These are phyloP conservation scores for Lymantria dispar DNA, from an alignment of 2,888 invertebrate genomes.

Conservation along the genomic window DNA sequence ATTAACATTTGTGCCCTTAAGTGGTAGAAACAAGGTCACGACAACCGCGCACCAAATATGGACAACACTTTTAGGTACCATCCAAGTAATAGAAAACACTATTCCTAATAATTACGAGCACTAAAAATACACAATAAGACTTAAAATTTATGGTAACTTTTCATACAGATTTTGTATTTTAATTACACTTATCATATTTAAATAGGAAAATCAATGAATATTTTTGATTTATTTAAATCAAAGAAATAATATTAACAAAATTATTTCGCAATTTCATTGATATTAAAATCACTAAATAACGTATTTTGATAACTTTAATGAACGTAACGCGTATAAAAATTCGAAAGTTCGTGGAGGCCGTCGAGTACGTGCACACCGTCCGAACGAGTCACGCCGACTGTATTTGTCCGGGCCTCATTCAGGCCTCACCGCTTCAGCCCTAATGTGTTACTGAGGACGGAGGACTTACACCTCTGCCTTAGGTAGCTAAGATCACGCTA, in stretches of 20 bases:
- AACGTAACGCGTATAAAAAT: conserved; percentile 25
- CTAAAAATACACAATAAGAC: too few species aligned
- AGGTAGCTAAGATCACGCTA: conserved; percentile 27
- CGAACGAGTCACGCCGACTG: conserved; percentile 53
- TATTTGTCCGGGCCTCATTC: background rate
- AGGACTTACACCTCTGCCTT: conserved; percentile 29
- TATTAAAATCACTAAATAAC: background rate
- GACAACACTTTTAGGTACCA: too few species aligned
- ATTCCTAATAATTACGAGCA: too few species aligned
- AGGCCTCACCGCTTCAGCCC: background rate
- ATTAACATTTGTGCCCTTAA: too few species aligned
- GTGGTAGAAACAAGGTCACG: too few species aligned
- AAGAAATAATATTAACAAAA: background rate
- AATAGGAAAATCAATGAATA: too few species aligned
- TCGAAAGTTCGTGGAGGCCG: background rate
- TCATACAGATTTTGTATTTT: too few species aligned
- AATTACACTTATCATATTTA: too few species aligned
- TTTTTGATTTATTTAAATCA: too few species aligned
- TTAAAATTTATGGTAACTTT: too few species aligned
- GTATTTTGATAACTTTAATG: conserved; percentile 11
- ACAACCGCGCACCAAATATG: too few species aligned
- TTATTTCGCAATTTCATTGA: background rate
- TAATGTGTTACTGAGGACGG: background rate
- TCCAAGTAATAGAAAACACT: too few species aligned
- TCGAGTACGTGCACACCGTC: conserved; percentile 33